phyloP scores from a whole-genome alignment of 2,888 invertebrate genomes.

The Calliphora vomitoria region DNA sequence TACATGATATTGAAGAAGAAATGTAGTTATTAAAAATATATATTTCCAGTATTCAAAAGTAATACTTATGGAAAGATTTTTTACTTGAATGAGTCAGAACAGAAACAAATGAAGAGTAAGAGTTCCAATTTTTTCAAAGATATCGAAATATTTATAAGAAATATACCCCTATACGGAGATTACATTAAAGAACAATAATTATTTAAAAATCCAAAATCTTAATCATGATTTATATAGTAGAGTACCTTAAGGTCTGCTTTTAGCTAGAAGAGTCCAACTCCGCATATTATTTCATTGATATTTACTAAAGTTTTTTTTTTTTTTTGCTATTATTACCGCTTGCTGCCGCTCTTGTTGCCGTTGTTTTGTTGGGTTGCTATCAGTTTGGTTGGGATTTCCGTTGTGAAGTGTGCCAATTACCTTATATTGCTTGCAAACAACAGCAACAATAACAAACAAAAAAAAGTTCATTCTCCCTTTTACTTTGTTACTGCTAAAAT shows the following conservation, averaged over 20 bases:
- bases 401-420: conserved; percentile 73
- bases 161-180: too few relatives aligned
- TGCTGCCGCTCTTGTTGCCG: conserved; percentile 64
- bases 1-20: too few relatives aligned
- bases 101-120: too few relatives aligned
- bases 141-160: too few relatives aligned
- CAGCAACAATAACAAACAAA: conserved; percentile 31
- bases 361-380: conserved; percentile 50
- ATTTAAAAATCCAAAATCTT: too few relatives aligned
- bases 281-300: conserved; percentile 24
- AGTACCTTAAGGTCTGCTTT: not conserved
- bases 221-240: not conserved
- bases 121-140: too few relatives aligned
- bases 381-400: conserved; percentile 60
- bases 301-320: not conserved
- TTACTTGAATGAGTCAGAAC: too few relatives aligned
- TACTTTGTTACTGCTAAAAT: conserved; percentile 30
- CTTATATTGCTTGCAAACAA: conserved; percentile 55
- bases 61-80: too few relatives aligned
- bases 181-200: too few relatives aligned
- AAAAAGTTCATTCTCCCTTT: conserved; percentile 52
- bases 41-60: too few relatives aligned
- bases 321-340: conserved; percentile 22
- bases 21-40: too few relatives aligned
- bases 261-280: not conserved